Conservation (phyloP, 64 coral and sea anemone genomes). For the Catalaphyllia jardinei region DNA sequence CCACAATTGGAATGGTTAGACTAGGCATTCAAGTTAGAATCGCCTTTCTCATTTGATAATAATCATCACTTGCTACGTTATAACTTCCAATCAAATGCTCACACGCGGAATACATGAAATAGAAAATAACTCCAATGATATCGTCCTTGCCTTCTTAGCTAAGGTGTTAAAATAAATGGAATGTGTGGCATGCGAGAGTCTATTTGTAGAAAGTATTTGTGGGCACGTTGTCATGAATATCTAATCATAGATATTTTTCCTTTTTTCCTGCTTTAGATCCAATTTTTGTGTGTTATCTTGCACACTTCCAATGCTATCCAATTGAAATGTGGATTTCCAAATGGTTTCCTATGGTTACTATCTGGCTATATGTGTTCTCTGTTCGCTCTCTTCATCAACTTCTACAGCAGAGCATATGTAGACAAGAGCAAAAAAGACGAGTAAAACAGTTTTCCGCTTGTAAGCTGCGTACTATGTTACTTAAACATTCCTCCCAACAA, state of each 20-base stretch:
- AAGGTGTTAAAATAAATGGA: no score
- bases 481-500: not conserved
- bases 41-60: no score
- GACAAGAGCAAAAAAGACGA: slow-evolving; percentile 32
- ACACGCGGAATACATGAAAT: no score
- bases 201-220: not conserved
- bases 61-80: no score
- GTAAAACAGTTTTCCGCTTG: not conserved
- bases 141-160: no score
- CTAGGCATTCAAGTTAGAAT: no score
- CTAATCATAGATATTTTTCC: slow-evolving; percentile 14
- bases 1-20: no score
- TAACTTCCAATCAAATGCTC: no score
- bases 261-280: slow-evolving; percentile 46
- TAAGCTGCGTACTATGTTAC: not conserved
- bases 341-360: slow-evolving; percentile 65
- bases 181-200: not conserved
- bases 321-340: slow-evolving; percentile 69
- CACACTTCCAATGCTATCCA: slow-evolving; percentile 64
- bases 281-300: slow-evolving; percentile 38
- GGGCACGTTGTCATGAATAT: not conserved
- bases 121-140: no score
- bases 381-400: slow-evolving; percentile 57
- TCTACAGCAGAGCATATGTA: slow-evolving; percentile 60
- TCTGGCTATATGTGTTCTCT: slow-evolving; percentile 68